Base-by-base conservation (phyloP, 2,888 invertebrate genomes). In the Sussaba pulchella region DNA sequence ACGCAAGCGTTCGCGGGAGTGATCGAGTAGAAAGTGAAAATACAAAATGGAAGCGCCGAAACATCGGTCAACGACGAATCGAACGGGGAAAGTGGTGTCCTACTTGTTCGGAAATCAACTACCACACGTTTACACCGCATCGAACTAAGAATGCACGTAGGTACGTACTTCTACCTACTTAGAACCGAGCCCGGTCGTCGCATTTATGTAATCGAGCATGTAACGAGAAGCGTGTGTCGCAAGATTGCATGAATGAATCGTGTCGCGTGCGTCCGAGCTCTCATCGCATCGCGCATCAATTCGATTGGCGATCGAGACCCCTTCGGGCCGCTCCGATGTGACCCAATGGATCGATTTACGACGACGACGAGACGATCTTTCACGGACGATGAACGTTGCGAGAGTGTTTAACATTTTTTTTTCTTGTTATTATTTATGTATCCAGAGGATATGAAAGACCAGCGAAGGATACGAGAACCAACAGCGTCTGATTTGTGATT, bases 201-300 rank as follows among this genome's bases (percentile, higher is more conserved):
- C 80, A 78, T 88, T 89, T 89, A 89, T 87, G 89, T 88, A 89
- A 90, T 89, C 88, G 85, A 87, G 85, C 87, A 86, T 87, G 86
- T 87, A 87, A 88, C 85, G 80, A 75, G 71, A 73, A 70, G 84
- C 83, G 84, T 89, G 84, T 89, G 89, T 90, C 87, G 88, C 88
- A 89, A 89, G 87, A 86, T 86, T 88, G 87, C 86, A 89, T 90
- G 89, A 89, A 90, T 90, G 90, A 90, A 88, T 87, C 86, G 86
- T 84, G 84, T 81, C 84, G 78, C 76, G 79, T 74, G 74, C 31
- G 70, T 39, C 19, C 57, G 63, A 45, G 45, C 43, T 19, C 41
- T 50, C 57, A 66, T 67, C 66, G 54, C n/a, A 17, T 19, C 10
- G 26, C 12, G 0, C 17, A 9, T 59, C 57, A 19, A 24, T 17